Evolutionary conservation across 2,113 vertebrate genomes (phyloP), one percentile per base, ranked within the genome.

Genomic region (Hypocryptadius cinnamomeus): DNA sequence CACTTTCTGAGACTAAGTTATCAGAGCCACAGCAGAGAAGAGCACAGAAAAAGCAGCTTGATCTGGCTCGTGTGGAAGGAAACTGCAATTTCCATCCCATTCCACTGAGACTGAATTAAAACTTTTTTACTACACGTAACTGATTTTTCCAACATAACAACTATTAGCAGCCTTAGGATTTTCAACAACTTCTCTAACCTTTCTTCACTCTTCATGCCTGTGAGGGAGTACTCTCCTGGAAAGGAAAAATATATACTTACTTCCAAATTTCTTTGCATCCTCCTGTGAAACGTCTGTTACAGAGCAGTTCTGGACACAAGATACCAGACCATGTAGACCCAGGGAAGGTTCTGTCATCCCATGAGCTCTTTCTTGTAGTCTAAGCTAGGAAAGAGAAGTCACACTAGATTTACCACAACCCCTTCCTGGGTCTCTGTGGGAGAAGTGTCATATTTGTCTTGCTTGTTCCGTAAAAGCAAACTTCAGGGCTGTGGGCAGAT

Each of bases 401-500:
- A 79, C 31, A 8, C 10, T 31, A 22, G 7, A 40, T 85, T 71
- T 94, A 65, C 50, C 53, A 83, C 19, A 48, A 76, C 24, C 2
- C 1, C 30, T 37, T 35, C 42, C 23, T 6, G 28, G 10, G 20
- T n/a, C 9, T 40, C 44, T 0, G 1, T 25, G 59, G 33, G 18
- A 91, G 25, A 40, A 40, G 13, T 37, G n/a, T 17, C 19, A 9
- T 44, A 33, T 2, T 30, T n/a, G 10, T 24, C 35, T 54, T 54
- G 12, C 6, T 28, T 31, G 13, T 4, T 56, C 45, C 1, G 0
- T 20, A 51, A 53, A 24, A 19, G 51, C 23, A 37, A 42, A 63
- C 15, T 39, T 56, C 10, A 68, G 13, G 39, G 18, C 17, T 71
- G 35, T 11, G 8, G 33, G 65, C 47, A 91, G 23, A 57, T 20